Evolutionary conservation across 2,113 vertebrate genomes (phyloP).

Genomic region (Corythornis vintsioides): DNA sequence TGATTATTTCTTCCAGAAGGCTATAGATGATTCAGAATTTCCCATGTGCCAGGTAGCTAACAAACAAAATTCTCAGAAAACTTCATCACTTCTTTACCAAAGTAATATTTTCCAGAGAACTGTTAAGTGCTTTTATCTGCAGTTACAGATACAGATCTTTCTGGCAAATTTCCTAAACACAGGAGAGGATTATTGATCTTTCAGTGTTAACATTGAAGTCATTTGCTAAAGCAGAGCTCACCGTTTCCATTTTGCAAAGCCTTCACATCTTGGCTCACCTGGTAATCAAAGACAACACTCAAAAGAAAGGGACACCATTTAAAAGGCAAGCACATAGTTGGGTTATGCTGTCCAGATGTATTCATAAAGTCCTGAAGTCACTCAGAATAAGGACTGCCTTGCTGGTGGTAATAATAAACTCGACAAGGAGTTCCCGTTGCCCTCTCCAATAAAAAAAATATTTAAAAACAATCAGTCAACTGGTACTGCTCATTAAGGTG

Average conservation of each 20-base stretch:
- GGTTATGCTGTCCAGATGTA: neutral
- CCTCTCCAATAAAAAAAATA: neutral
- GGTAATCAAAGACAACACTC: neutral
- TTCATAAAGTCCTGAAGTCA: neutral
- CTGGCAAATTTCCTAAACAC: neutral
- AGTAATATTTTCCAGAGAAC: conserved; percentile 5
- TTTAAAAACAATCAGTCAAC: neutral
- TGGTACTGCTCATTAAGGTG: neutral
- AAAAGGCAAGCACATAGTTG: neutral
- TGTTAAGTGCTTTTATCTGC: neutral
- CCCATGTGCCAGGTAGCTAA: neutral
- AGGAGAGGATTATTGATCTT: neutral
- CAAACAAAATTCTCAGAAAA: neutral
- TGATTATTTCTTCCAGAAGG: neutral
- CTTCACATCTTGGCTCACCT: neutral
- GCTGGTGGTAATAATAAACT: neutral
- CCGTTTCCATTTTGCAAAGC: neutral
- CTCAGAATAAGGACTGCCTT: neutral
- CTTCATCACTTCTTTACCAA: neutral
- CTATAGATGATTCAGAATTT: neutral
- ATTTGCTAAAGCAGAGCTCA: conserved; percentile 8
- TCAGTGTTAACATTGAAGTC: neutral
- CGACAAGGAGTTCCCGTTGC: neutral
- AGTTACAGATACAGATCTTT: neutral
- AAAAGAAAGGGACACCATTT: neutral